phyloP scores from a whole-genome alignment of 1,140 invertebrate species.

The Papilio aristodemus region DNA sequence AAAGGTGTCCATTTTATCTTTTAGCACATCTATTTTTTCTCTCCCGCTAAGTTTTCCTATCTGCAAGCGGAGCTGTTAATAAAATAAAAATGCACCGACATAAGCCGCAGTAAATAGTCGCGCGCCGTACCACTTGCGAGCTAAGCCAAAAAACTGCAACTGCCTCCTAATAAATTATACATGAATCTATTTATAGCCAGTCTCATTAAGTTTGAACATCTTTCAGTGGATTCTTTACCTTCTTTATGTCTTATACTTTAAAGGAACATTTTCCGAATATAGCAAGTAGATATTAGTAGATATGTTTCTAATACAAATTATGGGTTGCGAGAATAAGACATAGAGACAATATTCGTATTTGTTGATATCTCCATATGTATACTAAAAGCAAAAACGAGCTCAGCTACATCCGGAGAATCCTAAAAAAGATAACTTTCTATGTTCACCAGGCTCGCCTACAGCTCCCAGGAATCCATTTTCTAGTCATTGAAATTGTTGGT shows the following conservation, averaged over 20 bases:
- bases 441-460: no score
- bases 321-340: no score
- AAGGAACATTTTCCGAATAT: neutral
- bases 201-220: slow-evolving; percentile 67
- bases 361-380: no score
- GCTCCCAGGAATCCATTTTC: no score
- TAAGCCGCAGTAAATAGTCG: slow-evolving; percentile 60
- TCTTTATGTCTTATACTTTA: slow-evolving; percentile 26
- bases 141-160: slow-evolving; percentile 71
- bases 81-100: slow-evolving; percentile 53
- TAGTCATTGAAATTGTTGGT: no score
- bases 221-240: slow-evolving; percentile 39
- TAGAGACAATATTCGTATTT: no score
- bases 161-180: slow-evolving; percentile 73
- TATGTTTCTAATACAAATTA: no score
- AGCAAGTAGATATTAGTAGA: no score
- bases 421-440: no score
- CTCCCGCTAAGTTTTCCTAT: slow-evolving; percentile 29
- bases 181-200: slow-evolving; percentile 64
- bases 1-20: slow-evolving; percentile 4
- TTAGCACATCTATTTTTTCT: slow-evolving; percentile 11
- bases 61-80: slow-evolving; percentile 37
- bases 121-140: slow-evolving; percentile 47
- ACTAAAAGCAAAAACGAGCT: no score
- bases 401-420: no score